These are phyloP conservation scores for Escarpia spicata DNA, from an alignment of 2,888 invertebrate species.

Conservation along the genomic window DNA sequence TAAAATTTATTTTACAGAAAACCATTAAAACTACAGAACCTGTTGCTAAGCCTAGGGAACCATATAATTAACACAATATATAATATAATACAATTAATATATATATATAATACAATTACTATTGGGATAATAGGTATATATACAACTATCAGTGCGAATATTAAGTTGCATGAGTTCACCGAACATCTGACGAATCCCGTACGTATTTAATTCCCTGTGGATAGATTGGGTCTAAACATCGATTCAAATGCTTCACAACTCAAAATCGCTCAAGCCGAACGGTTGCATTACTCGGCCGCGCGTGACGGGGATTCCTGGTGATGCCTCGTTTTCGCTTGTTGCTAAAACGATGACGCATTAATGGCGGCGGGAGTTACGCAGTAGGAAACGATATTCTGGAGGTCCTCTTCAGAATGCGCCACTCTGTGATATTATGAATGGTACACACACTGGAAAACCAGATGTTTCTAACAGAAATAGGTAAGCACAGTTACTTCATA, in stretches of 20 bases:
- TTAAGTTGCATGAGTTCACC: too few relatives aligned
- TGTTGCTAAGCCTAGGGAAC: too few relatives aligned
- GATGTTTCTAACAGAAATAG: constrained; percentile 9
- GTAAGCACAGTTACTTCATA: neutral
- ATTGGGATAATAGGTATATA: too few relatives aligned
- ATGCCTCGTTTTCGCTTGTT: constrained; percentile 6
- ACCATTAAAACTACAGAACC: too few relatives aligned
- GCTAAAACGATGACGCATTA: constrained; percentile 16
- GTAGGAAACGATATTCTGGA: neutral
- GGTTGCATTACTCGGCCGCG: neutral
- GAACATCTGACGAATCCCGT: too few relatives aligned
- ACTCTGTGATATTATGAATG: neutral
- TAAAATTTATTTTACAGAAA: too few relatives aligned
- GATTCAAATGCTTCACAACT: too few relatives aligned
- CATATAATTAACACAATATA: too few relatives aligned
- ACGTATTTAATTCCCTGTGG: too few relatives aligned
- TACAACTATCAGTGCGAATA: too few relatives aligned
- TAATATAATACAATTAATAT: too few relatives aligned
- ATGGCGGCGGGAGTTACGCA: neutral
- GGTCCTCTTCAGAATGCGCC: neutral
- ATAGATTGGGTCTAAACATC: too few relatives aligned
- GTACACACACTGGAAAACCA: neutral
- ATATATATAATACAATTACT: neutral
- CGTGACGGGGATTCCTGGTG: constrained; percentile 13
- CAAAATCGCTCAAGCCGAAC: neutral